Conservation (phyloP, 2,888 invertebrate genomes). For the Arctia plantaginis region DNA sequence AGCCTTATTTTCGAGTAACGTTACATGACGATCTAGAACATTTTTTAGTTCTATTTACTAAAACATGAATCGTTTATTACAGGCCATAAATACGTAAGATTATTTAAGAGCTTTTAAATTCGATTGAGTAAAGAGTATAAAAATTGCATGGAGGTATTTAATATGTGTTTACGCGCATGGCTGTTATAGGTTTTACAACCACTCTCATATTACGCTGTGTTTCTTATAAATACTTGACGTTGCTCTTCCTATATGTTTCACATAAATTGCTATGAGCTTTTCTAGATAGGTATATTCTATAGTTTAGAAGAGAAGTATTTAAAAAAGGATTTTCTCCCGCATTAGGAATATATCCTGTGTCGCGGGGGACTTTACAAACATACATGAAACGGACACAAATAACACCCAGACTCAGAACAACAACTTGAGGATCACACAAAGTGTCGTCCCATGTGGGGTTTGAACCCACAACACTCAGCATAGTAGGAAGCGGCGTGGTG, state of each 20-base stretch:
- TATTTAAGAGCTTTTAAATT: not conserved
- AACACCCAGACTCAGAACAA: too few species aligned
- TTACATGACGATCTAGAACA: not conserved
- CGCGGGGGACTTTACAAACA: too few species aligned
- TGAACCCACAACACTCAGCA: too few species aligned
- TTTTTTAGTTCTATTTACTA: not conserved
- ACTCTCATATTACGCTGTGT: conserved; percentile 4
- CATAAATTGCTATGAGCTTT: not conserved
- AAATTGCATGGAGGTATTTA: not conserved
- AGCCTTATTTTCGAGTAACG: not conserved
- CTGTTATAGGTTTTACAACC: conserved; percentile 1
- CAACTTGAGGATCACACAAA: too few species aligned
- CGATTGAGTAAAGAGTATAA: not conserved
- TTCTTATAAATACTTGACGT: not conserved
- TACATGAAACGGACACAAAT: too few species aligned
- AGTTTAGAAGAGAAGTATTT: not conserved
- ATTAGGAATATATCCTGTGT: too few species aligned
- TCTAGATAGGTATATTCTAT: not conserved
- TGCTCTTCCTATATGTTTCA: not conserved
- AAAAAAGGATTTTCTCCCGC: too few species aligned
- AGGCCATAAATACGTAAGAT: not conserved
- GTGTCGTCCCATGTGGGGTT: too few species aligned
- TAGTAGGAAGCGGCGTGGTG: too few species aligned
- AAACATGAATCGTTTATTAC: not conserved
- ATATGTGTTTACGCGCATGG: not conserved